Percentiles rank a stretch among this genome's conserved stretches.
phyloP scores from a whole-genome alignment of 2,888 invertebrate genomes.

The Chymomyza amoena region DNA sequence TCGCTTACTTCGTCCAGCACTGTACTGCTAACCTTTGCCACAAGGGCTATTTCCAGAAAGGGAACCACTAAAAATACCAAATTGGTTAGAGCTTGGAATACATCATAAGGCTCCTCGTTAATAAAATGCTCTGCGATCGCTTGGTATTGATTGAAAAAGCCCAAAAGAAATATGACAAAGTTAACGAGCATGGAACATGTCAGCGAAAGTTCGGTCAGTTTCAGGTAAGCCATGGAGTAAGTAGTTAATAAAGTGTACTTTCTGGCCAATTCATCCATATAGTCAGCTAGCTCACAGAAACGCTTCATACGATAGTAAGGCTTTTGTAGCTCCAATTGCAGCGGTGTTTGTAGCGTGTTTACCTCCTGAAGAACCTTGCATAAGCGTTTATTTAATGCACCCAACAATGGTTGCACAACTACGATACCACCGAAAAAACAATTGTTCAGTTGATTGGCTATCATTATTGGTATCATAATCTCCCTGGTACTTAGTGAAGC shows the following conservation, averaged over 20 bases:
- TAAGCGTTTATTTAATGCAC: slow-evolving; percentile 59
- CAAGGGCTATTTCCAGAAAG: slow-evolving; percentile 63
- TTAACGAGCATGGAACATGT: slow-evolving; percentile 65
- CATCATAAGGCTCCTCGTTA: slow-evolving; percentile 63
- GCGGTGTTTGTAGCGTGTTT: slow-evolving; percentile 58
- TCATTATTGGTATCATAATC: slow-evolving; percentile 62
- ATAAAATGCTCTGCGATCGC: slow-evolving; percentile 67
- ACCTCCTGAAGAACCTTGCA: slow-evolving; percentile 53
- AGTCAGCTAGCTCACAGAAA: slow-evolving; percentile 75
- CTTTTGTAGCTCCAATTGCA: slow-evolving; percentile 67
- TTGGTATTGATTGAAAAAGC: slow-evolving; percentile 69
- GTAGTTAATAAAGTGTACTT: slow-evolving; percentile 46
- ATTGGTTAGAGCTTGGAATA: slow-evolving; percentile 35
- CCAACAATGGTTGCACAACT: slow-evolving; percentile 45
- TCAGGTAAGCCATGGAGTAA: slow-evolving; percentile 36
- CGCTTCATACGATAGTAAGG: slow-evolving; percentile 74
- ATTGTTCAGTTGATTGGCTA: slow-evolving; percentile 68
- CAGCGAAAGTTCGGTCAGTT: slow-evolving; percentile 52
- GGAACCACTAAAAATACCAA: slow-evolving; percentile 69
- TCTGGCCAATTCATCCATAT: slow-evolving; percentile 60
- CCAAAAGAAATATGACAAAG: slow-evolving; percentile 68
- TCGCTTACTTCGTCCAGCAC: slow-evolving; percentile 43
- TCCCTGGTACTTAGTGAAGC: slow-evolving; percentile 27
- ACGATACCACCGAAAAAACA: slow-evolving; percentile 63
- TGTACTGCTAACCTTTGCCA: slow-evolving; percentile 55